Percentiles rank a stretch among this genome's conserved stretches.
phyloP scores from a whole-genome alignment of 2,797 vertebrate genomes.

The Graptemys geographica region DNA sequence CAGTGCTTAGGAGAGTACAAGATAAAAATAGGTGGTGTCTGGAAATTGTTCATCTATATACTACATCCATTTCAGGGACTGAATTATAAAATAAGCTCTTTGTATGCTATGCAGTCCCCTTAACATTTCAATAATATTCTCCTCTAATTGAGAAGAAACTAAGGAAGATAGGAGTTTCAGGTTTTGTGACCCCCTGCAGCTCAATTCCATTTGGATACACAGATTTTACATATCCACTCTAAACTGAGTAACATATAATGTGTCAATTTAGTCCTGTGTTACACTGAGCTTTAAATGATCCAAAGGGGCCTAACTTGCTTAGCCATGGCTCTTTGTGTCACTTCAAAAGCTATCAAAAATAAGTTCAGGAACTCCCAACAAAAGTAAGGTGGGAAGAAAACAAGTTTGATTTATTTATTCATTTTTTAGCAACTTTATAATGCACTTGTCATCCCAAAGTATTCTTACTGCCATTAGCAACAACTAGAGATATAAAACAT shows the following conservation, averaged over 20 bases:
- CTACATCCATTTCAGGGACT: neutral
- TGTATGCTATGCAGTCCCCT: neutral
- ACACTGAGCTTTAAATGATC: neutral
- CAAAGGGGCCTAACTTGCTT: neutral
- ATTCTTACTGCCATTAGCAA: conserved; percentile 1
- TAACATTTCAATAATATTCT: neutral
- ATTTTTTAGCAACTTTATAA: neutral
- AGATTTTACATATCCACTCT: neutral
- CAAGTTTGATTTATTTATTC: neutral
- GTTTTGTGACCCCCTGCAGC: neutral
- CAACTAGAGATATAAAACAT: neutral
- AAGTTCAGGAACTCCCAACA: neutral
- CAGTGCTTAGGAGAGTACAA: neutral
- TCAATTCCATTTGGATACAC: neutral
- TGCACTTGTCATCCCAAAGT: neutral
- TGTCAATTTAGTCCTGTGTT: neutral
- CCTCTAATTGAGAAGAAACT: neutral
- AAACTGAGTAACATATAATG: neutral
- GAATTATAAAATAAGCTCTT: neutral
- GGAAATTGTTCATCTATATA: neutral
- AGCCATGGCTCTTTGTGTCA: neutral
- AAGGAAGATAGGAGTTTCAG: neutral
- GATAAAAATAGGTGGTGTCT: neutral
- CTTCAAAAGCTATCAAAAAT: conserved; percentile 12
- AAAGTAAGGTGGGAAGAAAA: neutral